These are phyloP conservation scores for Bicyclus anynana DNA, from an alignment of 1,140 invertebrate species.

Conservation along the genomic window DNA sequence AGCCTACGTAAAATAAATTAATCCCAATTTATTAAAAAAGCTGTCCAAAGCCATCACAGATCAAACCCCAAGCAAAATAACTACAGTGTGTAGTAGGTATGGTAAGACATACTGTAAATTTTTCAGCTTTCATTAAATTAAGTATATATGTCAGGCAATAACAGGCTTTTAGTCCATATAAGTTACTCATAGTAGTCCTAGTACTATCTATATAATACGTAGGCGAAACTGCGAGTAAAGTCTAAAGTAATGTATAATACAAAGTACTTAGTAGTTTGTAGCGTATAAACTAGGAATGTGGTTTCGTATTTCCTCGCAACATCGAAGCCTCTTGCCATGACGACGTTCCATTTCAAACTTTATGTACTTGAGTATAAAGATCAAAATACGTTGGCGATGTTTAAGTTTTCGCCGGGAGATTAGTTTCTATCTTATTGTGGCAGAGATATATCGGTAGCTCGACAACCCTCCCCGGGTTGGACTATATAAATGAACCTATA, in stretches of 20 bases:
- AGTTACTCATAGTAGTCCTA: too few relatives aligned
- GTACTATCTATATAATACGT: too few relatives aligned
- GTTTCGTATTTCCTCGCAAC: constrained; percentile 4
- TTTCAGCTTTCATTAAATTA: too few relatives aligned
- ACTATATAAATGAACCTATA: constrained; percentile 14
- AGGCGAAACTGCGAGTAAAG: neutral
- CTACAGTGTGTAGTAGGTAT: too few relatives aligned
- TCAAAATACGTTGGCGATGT: neutral
- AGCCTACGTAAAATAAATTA: too few relatives aligned
- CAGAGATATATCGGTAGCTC: constrained; percentile 24
- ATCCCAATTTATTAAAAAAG: too few relatives aligned
- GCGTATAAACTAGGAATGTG: constrained; percentile 5
- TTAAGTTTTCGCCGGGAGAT: constrained; percentile 13
- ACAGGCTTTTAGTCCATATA: too few relatives aligned
- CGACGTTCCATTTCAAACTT: neutral
- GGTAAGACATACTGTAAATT: too few relatives aligned
- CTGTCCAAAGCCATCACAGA: too few relatives aligned
- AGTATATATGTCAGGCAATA: too few relatives aligned
- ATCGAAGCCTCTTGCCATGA: neutral
- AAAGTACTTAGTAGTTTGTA: constrained; percentile 4
- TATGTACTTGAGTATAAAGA: neutral
- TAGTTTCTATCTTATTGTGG: constrained; percentile 28
- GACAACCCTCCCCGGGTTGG: constrained; percentile 21
- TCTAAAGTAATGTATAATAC: neutral
- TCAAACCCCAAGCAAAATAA: too few relatives aligned